A percentile compares a stretch with the other conserved stretches of the same genome.
These are phyloP conservation scores for Rhorus exstirpatorius DNA, from an alignment of 2,888 invertebrate genomes.

Conservation along the genomic window DNA sequence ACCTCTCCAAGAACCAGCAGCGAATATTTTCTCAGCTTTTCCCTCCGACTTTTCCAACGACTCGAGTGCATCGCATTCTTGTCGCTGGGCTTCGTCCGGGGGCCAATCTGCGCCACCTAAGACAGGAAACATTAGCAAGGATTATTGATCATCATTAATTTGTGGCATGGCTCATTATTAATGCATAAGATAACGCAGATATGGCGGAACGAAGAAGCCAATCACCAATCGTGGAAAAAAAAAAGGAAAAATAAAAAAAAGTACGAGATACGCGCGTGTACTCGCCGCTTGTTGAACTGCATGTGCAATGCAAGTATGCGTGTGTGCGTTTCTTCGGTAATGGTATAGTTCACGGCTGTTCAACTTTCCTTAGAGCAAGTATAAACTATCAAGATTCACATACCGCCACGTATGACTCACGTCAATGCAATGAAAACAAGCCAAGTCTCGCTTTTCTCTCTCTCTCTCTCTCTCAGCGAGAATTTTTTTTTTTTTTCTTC, in stretches of 20 bases:
- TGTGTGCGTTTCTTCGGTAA: constrained; percentile 43
- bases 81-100: too few species aligned
- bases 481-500: constrained; percentile 36
- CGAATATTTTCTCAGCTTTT: constrained; percentile 8
- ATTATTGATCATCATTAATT: constrained; percentile 68
- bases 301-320: constrained; percentile 17
- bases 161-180: constrained; percentile 51
- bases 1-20: constrained; percentile 7
- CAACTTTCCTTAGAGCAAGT: constrained; percentile 69
- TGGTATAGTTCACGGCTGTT: constrained; percentile 72
- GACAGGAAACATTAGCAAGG: constrained; percentile 70
- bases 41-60: background rate
- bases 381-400: constrained; percentile 68
- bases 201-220: constrained; percentile 25
- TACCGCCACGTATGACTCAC: constrained; percentile 69
- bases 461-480: constrained; percentile 47
- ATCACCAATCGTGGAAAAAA: constrained; percentile 37
- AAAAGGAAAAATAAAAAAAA: constrained; percentile 6
- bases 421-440: constrained; percentile 68
- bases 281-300: constrained; percentile 12
- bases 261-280: constrained; percentile 11
- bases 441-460: constrained; percentile 55
- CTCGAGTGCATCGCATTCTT: too few species aligned
- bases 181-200: constrained; percentile 48
- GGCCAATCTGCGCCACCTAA: too few species aligned